Evolutionary conservation across 1,140 invertebrate species (phyloP).

Genomic region (Temnothorax curvispinosus): DNA sequence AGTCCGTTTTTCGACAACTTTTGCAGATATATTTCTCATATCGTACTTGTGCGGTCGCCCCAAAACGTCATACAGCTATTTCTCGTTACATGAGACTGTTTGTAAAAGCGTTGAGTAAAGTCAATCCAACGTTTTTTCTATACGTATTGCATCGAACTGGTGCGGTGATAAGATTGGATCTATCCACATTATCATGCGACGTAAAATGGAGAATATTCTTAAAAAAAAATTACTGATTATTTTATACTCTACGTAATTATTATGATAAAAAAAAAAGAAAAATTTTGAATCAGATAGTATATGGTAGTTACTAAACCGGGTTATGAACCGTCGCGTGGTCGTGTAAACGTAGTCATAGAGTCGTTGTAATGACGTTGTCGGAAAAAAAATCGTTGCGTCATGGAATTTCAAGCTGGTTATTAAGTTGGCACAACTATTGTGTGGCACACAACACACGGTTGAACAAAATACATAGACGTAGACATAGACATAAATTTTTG

Average conservation of each 20-base stretch:
- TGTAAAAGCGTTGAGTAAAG: neutral
- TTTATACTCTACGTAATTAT: too few species aligned
- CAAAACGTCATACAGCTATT: neutral
- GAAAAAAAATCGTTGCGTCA: neutral
- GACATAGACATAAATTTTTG: neutral
- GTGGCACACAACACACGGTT: too few species aligned
- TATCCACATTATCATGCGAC: neutral
- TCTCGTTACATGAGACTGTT: neutral
- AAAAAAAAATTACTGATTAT: neutral
- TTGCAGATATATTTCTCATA: neutral
- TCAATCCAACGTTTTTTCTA: neutral
- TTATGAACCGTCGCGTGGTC: too few species aligned
- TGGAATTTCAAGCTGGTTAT: neutral
- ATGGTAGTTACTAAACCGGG: too few species aligned
- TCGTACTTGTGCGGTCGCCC: neutral
- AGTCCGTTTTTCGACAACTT: neutral
- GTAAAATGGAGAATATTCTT: neutral
- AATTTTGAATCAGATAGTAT: too few species aligned
- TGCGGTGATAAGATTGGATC: neutral
- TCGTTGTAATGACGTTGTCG: neutral
- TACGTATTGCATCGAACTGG: neutral
- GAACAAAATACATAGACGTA: too few species aligned
- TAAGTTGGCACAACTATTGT: neutral
- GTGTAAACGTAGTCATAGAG: too few species aligned
- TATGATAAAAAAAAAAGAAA: too few species aligned